Evolutionary conservation across 2,113 vertebrate genomes (phyloP).

Genomic region (Antennarius striatus): DNA sequence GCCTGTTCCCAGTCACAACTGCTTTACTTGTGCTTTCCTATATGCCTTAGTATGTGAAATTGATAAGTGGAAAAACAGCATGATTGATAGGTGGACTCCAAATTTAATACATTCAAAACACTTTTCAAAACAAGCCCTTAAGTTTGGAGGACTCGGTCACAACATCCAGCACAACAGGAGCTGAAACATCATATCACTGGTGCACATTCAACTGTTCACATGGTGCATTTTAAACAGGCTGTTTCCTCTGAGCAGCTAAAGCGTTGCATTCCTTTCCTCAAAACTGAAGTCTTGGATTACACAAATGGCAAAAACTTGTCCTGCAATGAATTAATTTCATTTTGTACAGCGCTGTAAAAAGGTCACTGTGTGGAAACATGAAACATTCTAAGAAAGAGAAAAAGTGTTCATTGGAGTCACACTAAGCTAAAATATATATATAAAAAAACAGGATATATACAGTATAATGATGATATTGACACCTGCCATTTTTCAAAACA

Average conservation of each 20-base stretch:
- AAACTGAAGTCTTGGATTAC: conserved; percentile 59
- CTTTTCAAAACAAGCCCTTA: conserved; percentile 8
- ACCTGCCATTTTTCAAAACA: background rate
- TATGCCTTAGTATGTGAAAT: background rate
- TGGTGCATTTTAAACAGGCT: conserved; percentile 11
- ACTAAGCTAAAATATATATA: conserved; percentile 13
- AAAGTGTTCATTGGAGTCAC: conserved; percentile 35
- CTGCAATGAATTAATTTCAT: conserved; percentile 47
- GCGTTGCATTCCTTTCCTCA: conserved; percentile 44
- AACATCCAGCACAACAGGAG: conserved; percentile 11
- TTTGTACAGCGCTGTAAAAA: conserved; percentile 37
- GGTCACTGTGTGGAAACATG: conserved; percentile 23
- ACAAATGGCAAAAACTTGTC: conserved; percentile 29
- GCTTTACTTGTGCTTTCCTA: conserved; percentile 21
- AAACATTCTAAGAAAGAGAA: conserved; percentile 43
- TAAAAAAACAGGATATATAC: conserved; percentile 28
- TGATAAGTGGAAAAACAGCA: conserved; percentile 12
- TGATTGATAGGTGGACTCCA: conserved; percentile 12
- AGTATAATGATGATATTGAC: conserved; percentile 9
- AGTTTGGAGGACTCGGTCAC: background rate
- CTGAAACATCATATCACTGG: background rate
- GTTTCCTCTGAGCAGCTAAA: conserved; percentile 24
- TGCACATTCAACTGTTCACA: conserved; percentile 37
- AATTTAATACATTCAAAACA: conserved; percentile 30
- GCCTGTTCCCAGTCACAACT: conserved; percentile 13